Evolutionary conservation across 2,113 vertebrate species (phyloP).

Genomic region (Oryzias javanicus): DNA sequence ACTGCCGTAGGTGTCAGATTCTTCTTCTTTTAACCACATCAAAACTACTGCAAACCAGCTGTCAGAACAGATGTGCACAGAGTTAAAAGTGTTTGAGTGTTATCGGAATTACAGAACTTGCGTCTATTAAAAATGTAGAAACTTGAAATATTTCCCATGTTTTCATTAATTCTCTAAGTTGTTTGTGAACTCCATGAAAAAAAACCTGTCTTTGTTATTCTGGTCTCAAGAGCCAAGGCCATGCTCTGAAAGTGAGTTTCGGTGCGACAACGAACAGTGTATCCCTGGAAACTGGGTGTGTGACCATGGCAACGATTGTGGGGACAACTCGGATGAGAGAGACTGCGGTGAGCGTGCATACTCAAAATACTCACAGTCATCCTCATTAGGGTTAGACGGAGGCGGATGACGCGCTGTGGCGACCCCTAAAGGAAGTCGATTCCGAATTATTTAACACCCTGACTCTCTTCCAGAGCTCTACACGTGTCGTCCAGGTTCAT

Average conservation of each 20-base stretch:
- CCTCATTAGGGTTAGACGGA: neutral
- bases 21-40: neutral
- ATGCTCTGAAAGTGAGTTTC: slow-evolving; percentile 73
- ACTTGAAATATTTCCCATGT: too few relatives aligned
- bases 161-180: too few relatives aligned
- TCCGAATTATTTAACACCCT: neutral
- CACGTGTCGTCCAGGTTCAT: slow-evolving; percentile 65
- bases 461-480: slow-evolving; percentile 58
- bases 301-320: slow-evolving; percentile 72
- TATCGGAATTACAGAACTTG: neutral
- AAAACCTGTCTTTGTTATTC: neutral
- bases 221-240: slow-evolving; percentile 62
- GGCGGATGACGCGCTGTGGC: too few relatives aligned
- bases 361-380: neutral
- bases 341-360: slow-evolving; percentile 68
- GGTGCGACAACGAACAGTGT: slow-evolving; percentile 66
- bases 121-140: too few relatives aligned
- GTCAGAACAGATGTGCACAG: neutral
- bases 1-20: slow-evolving; percentile 63
- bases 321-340: slow-evolving; percentile 73
- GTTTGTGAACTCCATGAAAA: neutral
- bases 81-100: neutral
- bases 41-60: neutral
- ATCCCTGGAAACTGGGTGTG: slow-evolving; percentile 73
- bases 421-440: too few relatives aligned